phyloP scores from a whole-genome alignment of 2,888 invertebrate species.

The Drosophila glabriapex region DNA sequence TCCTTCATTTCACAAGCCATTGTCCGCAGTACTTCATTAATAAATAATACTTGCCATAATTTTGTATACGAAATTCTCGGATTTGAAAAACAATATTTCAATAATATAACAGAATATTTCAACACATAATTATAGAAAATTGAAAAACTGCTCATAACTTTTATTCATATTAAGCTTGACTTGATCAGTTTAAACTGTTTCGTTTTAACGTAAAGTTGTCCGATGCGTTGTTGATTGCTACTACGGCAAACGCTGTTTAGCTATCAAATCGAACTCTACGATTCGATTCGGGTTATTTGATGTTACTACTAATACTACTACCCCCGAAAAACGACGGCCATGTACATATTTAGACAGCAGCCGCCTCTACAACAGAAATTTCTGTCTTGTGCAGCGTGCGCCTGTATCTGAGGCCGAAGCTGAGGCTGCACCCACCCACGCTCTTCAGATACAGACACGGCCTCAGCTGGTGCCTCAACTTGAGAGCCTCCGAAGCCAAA shows the following conservation, averaged over 20 bases:
- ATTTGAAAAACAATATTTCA: no score
- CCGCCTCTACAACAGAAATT: slow-evolving; percentile 12
- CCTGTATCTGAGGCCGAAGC: slow-evolving; percentile 14
- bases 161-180: background rate
- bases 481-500: background rate
- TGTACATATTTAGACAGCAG: slow-evolving; percentile 56
- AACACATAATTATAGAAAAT: background rate
- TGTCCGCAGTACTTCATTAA: background rate
- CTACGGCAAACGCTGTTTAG: background rate
- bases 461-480: background rate
- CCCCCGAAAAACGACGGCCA: slow-evolving; percentile 43
- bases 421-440: background rate
- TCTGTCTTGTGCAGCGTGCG: slow-evolving; percentile 3
- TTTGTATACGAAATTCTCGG: background rate
- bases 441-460: background rate
- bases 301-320: slow-evolving; percentile 13
- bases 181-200: background rate
- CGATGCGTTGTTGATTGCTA: background rate
- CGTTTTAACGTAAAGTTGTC: background rate
- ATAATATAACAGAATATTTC: background rate
- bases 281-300: slow-evolving; percentile 42
- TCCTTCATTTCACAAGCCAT: background rate
- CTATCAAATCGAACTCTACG: slow-evolving; percentile 6
- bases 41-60: background rate
- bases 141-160: background rate